Evolutionary conservation across 2,113 vertebrate species (phyloP).

Genomic region (Cryptomyrus ogoouensis): DNA sequence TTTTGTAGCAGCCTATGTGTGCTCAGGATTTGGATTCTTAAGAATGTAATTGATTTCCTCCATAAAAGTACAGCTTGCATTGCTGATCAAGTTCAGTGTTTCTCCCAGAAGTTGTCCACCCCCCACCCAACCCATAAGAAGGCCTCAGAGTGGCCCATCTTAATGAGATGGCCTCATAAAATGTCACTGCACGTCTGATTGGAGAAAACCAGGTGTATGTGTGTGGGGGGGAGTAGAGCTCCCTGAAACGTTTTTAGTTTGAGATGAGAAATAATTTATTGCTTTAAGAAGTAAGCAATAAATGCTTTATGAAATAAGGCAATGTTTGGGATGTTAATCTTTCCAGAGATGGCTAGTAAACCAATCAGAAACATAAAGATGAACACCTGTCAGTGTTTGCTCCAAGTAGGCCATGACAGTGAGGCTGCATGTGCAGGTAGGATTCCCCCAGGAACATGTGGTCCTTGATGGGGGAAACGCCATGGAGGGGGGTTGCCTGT

Average conservation of each 20-base stretch:
- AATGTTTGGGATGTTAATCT: conserved; percentile 27
- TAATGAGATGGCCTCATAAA: background rate
- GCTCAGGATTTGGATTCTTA: background rate
- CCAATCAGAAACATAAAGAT: conserved; percentile 33
- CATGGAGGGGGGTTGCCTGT: background rate
- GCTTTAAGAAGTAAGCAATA: background rate
- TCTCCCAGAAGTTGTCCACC: background rate
- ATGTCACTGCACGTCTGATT: background rate
- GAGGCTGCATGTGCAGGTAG: background rate
- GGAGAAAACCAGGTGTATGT: background rate
- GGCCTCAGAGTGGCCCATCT: background rate
- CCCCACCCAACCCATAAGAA: background rate
- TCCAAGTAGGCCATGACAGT: background rate
- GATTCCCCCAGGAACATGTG: background rate
- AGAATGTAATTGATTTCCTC: background rate
- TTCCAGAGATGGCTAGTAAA: conserved; percentile 43
- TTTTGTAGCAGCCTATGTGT: background rate
- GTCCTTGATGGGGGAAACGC: background rate
- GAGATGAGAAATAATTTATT: background rate
- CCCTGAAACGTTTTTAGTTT: background rate
- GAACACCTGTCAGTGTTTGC: conserved; percentile 9
- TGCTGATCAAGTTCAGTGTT: background rate
- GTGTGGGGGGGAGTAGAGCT: background rate
- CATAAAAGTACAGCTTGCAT: background rate
- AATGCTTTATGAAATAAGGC: conserved; percentile 12